Conservation (phyloP, 2,888 invertebrate genomes). For the Cryptophagus acutangulus region DNA sequence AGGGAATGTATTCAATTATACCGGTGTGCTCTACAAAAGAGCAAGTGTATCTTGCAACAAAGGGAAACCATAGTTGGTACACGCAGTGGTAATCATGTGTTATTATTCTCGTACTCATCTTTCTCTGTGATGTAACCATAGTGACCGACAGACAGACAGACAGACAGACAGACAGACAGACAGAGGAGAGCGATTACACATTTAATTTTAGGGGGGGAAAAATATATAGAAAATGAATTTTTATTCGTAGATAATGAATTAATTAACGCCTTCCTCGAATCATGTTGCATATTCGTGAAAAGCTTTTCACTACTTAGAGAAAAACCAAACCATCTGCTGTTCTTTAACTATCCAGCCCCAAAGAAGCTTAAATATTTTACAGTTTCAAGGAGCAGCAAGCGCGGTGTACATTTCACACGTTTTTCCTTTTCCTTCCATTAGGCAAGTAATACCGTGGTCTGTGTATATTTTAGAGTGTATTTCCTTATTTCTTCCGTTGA, state of each 20-base stretch:
- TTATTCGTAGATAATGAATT: neutral
- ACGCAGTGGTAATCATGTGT: conserved; percentile 26
- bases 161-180: neutral
- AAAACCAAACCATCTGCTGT: too few species aligned
- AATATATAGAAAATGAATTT: neutral
- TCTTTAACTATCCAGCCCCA: too few species aligned
- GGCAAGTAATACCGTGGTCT: conserved; percentile 30
- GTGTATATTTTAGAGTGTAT: conserved; percentile 34
- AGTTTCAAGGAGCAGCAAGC: too few species aligned
- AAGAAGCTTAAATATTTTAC: too few species aligned
- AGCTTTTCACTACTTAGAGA: too few species aligned
- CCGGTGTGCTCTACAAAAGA: conserved; percentile 21
- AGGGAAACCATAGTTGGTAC: conserved; percentile 25
- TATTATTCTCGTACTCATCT: conserved; percentile 7
- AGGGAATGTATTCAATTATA: conserved; percentile 19
- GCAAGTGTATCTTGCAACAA: conserved; percentile 25
- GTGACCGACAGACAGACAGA: neutral
- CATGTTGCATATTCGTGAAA: too few species aligned
- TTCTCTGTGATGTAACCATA: neutral
- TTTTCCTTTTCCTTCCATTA: conserved; percentile 37
- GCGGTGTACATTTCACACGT: conserved; percentile 33
- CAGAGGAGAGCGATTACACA: neutral
- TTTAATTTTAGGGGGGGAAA: neutral
- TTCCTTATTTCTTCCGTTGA: conserved; percentile 37
- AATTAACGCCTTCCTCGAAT: too few species aligned